Percentiles rank a stretch among this genome's conserved stretches.
phyloP scores from a whole-genome alignment of 2,888 invertebrate species.

The Chymomyza amoena region DNA sequence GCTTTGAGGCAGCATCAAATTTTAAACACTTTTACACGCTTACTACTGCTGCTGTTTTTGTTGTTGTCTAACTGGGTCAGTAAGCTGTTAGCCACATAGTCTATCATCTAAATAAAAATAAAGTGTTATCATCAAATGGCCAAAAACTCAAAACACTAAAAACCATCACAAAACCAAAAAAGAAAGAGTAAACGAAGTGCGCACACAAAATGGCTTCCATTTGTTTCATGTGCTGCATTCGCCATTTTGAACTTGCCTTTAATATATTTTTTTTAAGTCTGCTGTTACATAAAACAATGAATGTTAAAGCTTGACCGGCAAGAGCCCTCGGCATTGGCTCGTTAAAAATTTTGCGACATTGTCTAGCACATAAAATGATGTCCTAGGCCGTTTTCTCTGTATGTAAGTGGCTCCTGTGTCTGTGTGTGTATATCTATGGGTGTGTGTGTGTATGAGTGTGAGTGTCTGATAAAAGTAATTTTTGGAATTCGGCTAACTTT shows the following conservation, averaged over 20 bases:
- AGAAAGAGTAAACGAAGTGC: neutral
- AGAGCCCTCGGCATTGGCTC: constrained; percentile 3
- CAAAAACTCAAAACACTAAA: neutral
- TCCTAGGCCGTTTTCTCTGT: neutral
- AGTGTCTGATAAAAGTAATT: constrained; percentile 50
- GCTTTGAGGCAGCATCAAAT: neutral
- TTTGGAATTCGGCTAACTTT: constrained; percentile 27
- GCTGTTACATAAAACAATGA: constrained; percentile 39
- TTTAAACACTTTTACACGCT: neutral
- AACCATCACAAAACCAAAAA: constrained; percentile 12
- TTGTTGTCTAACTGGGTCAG: constrained; percentile 1
- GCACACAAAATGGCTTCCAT: constrained; percentile 41
- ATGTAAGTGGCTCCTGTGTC: neutral
- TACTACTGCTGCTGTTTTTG: neutral
- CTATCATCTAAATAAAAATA: constrained; percentile 67
- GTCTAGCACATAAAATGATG: constrained; percentile 24
- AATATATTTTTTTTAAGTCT: neutral
- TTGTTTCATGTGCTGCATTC: constrained; percentile 22
- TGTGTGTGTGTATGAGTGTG: constrained; percentile 22
- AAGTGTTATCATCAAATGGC: constrained; percentile 60
- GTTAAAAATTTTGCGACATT: constrained; percentile 14
- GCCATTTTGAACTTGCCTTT: neutral
- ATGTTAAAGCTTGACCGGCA: constrained; percentile 23
- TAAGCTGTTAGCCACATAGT: constrained; percentile 28
- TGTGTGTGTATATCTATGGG: neutral